These are phyloP conservation scores for Pipistrellus nathusii DNA, from an alignment of 2,797 vertebrate genomes.

Conservation along the genomic window DNA sequence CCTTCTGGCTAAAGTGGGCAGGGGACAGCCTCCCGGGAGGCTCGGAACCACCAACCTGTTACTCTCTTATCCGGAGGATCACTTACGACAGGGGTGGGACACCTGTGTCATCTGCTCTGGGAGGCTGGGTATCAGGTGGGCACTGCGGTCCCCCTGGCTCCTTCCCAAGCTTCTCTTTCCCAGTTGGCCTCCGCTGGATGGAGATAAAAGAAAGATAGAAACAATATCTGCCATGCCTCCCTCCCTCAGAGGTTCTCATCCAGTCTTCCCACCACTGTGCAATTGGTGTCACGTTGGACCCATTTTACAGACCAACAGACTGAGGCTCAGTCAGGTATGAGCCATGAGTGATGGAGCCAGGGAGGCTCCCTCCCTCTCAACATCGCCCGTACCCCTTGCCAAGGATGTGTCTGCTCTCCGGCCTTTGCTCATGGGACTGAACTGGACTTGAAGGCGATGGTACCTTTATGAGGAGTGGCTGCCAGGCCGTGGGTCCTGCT, in stretches of 20 bases:
- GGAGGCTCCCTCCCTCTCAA: too few relatives aligned
- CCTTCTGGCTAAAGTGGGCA: background rate
- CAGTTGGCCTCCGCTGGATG: accelerated
- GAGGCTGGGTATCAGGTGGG: background rate
- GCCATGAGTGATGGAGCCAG: too few relatives aligned
- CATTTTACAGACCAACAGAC: background rate
- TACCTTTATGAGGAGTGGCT: background rate
- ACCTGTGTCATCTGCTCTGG: background rate
- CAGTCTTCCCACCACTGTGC: background rate
- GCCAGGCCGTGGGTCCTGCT: background rate
- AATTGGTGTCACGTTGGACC: background rate
- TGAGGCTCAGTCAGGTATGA: accelerated
- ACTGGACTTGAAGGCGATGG: background rate
- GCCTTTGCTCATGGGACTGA: background rate
- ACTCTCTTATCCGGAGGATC: background rate
- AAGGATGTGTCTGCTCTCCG: background rate
- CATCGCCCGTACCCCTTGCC: background rate
- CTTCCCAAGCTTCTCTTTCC: background rate
- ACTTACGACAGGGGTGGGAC: background rate
- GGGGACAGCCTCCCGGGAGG: background rate
- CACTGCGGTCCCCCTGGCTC: background rate
- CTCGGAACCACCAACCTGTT: background rate
- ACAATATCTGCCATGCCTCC: background rate
- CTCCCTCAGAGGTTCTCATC: background rate
- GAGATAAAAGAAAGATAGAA: background rate